Evolutionary conservation across 1,140 invertebrate species (phyloP), one percentile per base, ranked within the genome.

Genomic region (Drosophila bifasciata): DNA sequence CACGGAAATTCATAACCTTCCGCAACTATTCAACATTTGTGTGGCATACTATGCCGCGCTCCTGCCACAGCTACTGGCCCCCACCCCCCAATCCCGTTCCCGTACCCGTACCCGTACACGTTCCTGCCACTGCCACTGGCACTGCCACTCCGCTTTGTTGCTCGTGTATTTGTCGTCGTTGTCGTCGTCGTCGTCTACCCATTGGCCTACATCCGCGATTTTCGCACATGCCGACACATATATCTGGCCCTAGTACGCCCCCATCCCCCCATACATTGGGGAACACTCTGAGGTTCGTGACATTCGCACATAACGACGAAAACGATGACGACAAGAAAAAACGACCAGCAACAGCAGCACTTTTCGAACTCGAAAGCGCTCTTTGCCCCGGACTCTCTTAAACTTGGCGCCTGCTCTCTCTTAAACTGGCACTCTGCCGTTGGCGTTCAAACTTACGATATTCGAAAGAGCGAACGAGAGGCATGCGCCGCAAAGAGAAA

Each of bases 1-100:
- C 83, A 88, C 83, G 83, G 83, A 88, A 88, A 88, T 88, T 88
- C 83, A 88, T 88, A 88, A 88, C 83, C 83, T 88, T 88, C 83
- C 83, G 83, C 83, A 88, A 88, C 83, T 88, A 88, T 88, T 88
- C 83, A 88, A 74, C 78, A 88, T 88, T 88, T 88, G 83, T 88
- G 83, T 88, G 78, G 78, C 78, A 78, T 88, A 88, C 83, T 76
- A 69, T 70, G 83, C 66, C 75, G 84, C 78, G 77, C 45, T 74
- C 70, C 64, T 46, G 55, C 36, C 46, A 45, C 48, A 32, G 28
- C 28, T 11, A n/a, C n/a, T 40, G 49, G 55, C 39, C 48, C 32
- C 11, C 46, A 4, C n/a, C n/a, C n/a, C n/a, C n/a, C n/a, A n/a
- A n/a, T n/a, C n/a, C n/a, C n/a, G n/a, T n/a, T n/a, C 19, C 19